Base-by-base conservation (phyloP, 1,140 invertebrate genomes). In the Drosophila kurseongensis region DNA sequence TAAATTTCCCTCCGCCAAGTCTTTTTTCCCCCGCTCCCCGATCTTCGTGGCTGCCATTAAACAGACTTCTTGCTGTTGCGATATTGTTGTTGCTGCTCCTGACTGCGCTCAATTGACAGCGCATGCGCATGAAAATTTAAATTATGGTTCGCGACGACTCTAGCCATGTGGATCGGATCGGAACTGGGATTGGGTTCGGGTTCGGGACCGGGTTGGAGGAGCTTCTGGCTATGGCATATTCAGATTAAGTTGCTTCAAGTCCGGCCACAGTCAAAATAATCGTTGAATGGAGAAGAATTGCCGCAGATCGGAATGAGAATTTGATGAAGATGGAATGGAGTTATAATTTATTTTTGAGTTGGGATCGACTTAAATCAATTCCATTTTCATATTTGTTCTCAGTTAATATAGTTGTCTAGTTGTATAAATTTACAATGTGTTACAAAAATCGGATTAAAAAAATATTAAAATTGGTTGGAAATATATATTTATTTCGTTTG, bases 81-180 rank as follows among this genome's bases (percentile, higher is more conserved):
- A 41, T 58, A 14, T 45, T 48, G 42, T 27, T 14, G 57, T 18
- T 54, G 60, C 59, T 54, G 36, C 32, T 57, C 66, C 41, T 79
- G 65, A 56, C 77, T 77, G 69, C 83, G 66, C 79, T 61, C 58
- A 73, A 81, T 79, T 88, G 82, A 82, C 82, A 59, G 59, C 73
- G 55, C 73, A 61, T 55, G 83, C 62, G 75, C 78, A 73, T 78
- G 74, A 42, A 80, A 85, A 78, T 80, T 74, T 78, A 85, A 85
- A 80, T 85, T 85, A 85, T 85, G 68, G 77, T 60, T 65, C 18
- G 58, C 54, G 51, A 50, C 58, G 38, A 50, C 48, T 57, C 36
- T 40, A 47, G 9, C 59, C 66, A 62, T 68, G 51, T 58, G 47
- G 42, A 63, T 76, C 54, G 56, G 27, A 14, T 41, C 38, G 18